These are phyloP conservation scores for Vulpes vulpes DNA, from an alignment of 2,113 vertebrate species.

Conservation along the genomic window DNA sequence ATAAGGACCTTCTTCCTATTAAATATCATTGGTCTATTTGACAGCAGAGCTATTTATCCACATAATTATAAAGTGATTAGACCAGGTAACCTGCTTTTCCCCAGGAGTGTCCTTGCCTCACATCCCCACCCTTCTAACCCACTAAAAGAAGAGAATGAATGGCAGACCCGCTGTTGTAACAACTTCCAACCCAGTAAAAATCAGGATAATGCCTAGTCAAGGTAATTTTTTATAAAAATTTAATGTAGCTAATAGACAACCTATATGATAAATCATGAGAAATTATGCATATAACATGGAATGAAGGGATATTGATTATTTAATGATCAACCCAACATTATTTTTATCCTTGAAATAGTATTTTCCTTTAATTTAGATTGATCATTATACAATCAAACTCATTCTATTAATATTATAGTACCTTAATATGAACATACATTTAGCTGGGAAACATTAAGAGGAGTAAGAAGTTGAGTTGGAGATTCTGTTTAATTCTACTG, in stretches of 20 bases:
- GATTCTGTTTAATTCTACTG: neutral
- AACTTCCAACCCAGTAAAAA: neutral
- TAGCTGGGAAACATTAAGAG: neutral
- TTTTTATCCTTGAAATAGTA: neutral
- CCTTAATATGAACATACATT: neutral
- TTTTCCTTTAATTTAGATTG: neutral
- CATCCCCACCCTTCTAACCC: neutral
- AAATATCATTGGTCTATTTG: neutral
- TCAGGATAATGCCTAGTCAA: neutral
- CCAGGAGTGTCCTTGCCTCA: neutral
- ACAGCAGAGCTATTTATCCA: neutral
- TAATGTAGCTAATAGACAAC: neutral
- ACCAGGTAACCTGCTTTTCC: neutral
- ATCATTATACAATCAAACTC: neutral
- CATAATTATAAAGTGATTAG: neutral
- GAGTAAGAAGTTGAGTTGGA: neutral
- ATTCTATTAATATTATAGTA: neutral
- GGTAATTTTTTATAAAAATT: slow-evolving; percentile 26
- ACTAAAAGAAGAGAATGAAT: neutral
- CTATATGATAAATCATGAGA: neutral
- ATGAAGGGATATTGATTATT: neutral
- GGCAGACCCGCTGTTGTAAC: neutral
- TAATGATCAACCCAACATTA: neutral
- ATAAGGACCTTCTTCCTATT: neutral
- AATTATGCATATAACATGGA: neutral